Base-by-base conservation (phyloP, 1,140 invertebrate species). In the Drosophila aff. region DNA sequence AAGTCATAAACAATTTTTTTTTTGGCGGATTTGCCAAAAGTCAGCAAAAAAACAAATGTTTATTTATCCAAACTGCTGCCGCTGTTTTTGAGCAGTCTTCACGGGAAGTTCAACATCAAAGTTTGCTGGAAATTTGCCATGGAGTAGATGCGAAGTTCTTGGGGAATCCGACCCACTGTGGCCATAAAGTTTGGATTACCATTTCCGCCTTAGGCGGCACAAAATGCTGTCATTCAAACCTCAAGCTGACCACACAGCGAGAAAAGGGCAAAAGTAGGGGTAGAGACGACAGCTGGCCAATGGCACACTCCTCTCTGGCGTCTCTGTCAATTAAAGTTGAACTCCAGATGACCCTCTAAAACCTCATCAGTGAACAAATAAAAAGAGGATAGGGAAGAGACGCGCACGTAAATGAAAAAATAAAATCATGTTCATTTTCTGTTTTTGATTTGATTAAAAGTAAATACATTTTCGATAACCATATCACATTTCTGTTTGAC, bases 381-480 rank as follows among this genome's bases (percentile, higher is more conserved):
- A 41, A 66, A 47, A 13, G 40, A 13, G 28, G 16, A 63, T 36
- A 26, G 40, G 18, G 23, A 50, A 50, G 23, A 21, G 11, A 64
- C 28, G 33, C 11, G 33, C 26, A 31, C 18, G n/a, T 6, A 8
- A 36, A 9, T 4, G 10, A 31, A 13, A 33, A 41, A 72, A 40
- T 33, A 71, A 59, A 72, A 72, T 43, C 62, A 63, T 76, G 76
- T 79, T 82, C 63, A 43, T 55, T 71, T 60, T 76, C 59, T 68
- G 66, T 55, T 64, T 76, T 76, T 77, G 53, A 72, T 84, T 84
- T 73, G 59, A 81, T 81, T 77, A 85, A 85, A 84, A 84, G 62
- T 50, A 76, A 83, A 85, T 83, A 83, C 76, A 67, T 72, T 81
- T 44, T 50, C 49, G 77, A 85, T 85, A 84, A 81, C 67, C 49